Percentiles rank a stretch among this genome's conserved stretches.
Conservation (phyloP, 2,113 vertebrate genomes). For the Stictonetta naevosa region DNA sequence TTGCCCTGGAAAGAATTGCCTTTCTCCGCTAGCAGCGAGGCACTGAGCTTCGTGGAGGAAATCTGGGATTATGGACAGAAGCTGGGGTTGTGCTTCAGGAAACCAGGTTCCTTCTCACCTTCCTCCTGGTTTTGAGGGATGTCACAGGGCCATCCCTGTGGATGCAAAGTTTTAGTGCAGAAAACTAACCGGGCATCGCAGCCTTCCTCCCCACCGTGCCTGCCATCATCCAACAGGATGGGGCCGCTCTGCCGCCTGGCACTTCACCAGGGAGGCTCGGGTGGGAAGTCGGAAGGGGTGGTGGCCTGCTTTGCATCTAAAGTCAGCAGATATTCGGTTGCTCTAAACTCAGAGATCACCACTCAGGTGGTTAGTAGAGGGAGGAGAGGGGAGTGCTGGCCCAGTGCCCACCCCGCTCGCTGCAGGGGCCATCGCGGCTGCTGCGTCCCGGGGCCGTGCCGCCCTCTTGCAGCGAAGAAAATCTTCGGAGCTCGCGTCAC, state of each 20-base stretch:
- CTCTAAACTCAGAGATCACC: not conserved
- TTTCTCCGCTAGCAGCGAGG: too few species aligned
- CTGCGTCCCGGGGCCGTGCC: not conserved
- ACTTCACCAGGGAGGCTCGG: not conserved
- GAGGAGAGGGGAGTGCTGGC: not conserved
- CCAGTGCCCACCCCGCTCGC: fast-evolving
- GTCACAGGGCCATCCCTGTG: too few species aligned
- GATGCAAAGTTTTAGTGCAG: not conserved
- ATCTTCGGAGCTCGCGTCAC: not conserved
- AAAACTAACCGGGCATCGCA: not conserved
- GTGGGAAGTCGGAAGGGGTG: not conserved
- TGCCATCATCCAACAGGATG: too few species aligned
- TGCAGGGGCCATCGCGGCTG: not conserved
- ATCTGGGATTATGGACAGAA: too few species aligned
- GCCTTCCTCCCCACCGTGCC: not conserved
- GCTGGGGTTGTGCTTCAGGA: too few species aligned
- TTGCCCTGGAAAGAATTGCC: too few species aligned
- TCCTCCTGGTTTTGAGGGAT: too few species aligned
- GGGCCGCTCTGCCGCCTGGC: not conserved
- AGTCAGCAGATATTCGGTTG: not conserved
- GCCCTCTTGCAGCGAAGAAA: not conserved
- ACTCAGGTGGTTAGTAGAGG: not conserved
- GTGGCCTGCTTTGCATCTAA: not conserved
- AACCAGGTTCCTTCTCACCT: too few species aligned
- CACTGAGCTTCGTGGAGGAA: too few species aligned